These are phyloP conservation scores for Crenichthys baileyi DNA, from an alignment of 2,797 vertebrate genomes.

Conservation along the genomic window DNA sequence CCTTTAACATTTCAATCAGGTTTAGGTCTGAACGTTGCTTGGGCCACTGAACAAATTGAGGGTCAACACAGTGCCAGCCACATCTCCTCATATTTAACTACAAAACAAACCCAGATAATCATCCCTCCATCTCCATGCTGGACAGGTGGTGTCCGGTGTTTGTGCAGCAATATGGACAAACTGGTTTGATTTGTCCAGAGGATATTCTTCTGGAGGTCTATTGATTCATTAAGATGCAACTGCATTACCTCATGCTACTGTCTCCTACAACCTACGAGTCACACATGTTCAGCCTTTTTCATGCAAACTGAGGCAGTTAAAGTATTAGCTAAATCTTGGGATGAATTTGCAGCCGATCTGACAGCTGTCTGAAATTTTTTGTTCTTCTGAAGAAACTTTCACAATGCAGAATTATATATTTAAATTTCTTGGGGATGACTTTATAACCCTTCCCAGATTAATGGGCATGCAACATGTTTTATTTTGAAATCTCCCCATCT, in stretches of 20 bases:
- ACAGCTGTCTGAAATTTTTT: not conserved
- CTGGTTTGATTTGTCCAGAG: not conserved
- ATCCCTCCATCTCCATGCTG: not conserved
- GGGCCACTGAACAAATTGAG: not conserved
- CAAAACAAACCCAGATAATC: not conserved
- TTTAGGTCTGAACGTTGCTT: not conserved
- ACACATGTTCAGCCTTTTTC: not conserved
- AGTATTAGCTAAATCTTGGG: not conserved
- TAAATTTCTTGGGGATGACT: not conserved
- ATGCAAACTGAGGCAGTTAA: conserved; percentile 4
- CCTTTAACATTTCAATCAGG: not conserved
- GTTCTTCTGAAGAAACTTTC: not conserved
- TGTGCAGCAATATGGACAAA: not conserved
- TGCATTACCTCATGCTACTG: no score
- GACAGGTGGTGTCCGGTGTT: not conserved
- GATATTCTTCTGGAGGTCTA: not conserved
- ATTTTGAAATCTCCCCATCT: conserved; percentile 3
- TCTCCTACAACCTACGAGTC: no score
- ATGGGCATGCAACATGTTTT: not conserved
- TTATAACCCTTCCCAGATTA: not conserved
- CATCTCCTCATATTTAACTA: not conserved
- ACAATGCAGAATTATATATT: not conserved
- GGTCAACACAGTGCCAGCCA: not conserved
- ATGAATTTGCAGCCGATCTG: not conserved
- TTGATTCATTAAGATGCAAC: not conserved